phyloP scores from a whole-genome alignment of 2,113 vertebrate species.

The Bettongia penicillata region DNA sequence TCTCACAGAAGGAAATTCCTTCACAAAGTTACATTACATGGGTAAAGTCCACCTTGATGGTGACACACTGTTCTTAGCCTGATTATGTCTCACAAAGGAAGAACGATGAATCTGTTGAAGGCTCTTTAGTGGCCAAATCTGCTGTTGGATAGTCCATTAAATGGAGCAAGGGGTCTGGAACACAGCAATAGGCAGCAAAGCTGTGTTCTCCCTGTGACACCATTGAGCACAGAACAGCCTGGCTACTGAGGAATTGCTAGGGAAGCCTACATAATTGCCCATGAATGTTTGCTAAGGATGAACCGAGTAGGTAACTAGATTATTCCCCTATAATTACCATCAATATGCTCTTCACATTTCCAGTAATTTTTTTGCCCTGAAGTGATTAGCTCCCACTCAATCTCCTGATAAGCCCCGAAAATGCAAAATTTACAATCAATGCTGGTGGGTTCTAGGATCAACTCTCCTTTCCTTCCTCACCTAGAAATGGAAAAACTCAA shows the following conservation, averaged over 20 bases:
- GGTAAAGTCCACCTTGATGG: constrained; percentile 7
- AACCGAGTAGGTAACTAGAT: constrained; percentile 28
- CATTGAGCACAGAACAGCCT: background rate
- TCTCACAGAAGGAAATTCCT: constrained; percentile 18
- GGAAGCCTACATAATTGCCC: background rate
- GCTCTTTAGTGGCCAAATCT: background rate
- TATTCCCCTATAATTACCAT: constrained; percentile 16
- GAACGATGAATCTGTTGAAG: constrained; percentile 4
- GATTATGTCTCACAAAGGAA: constrained; percentile 36
- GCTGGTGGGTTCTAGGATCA: constrained; percentile 45
- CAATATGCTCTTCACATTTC: constrained; percentile 55
- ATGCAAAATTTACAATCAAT: constrained; percentile 56
- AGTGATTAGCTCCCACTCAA: constrained; percentile 59
- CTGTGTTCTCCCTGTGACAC: background rate
- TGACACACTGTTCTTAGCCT: constrained; percentile 26
- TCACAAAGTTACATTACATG: constrained; percentile 35
- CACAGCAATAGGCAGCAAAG: background rate
- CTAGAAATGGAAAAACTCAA: constrained; percentile 38
- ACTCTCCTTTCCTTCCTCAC: constrained; percentile 28
- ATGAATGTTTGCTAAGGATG: constrained; percentile 48
- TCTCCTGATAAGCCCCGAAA: constrained; percentile 24
- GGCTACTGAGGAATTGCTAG: background rate
- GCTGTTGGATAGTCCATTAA: background rate
- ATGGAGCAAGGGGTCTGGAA: background rate
- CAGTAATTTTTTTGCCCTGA: constrained; percentile 15